Base-by-base conservation (phyloP, 35 echinoderm and acorn worm species). In the Acanthaster planci region DNA sequence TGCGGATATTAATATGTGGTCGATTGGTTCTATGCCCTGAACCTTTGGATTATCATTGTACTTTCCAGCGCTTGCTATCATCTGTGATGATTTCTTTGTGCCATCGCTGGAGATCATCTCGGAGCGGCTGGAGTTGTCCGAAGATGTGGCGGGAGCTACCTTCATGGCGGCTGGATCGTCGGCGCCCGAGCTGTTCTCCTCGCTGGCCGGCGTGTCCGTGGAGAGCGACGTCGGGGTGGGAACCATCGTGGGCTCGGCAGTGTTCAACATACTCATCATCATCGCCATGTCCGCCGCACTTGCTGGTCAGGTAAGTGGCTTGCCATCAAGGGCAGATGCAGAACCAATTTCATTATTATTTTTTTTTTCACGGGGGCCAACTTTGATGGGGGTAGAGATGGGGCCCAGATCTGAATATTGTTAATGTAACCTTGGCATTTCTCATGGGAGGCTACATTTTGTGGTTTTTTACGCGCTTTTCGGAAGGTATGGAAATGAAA, bases 51-150 rank as follows among this genome's bases (percentile, higher is more conserved):
- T 47, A 47, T 6, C 12, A 47, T 79, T 75, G 52, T 53, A 82
- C 6, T 59, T 67, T 76, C 8, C 82, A 97, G 95, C 91, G 26
- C 26, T 99, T 14, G 96, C 96, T 76, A 94, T 99, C 36, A 90
- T 99, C 38, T 99, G 96, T 67, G 96, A 99, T 85, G 96, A 99
- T 52, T 99, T 99, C 96, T 99, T 99, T 77, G 96, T 99, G 31
- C 92, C 96, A 56, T 99, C 96, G 18, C 55, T 99, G 83, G 96
- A 99, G 76, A 92, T 78, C 77, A 99, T 99, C 79, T 99, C 96
- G 22, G 96, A 99, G 89, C 81, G 88, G 67, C 82, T 99, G 19
- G 82, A 91, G 21, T 82, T 99, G 15, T 99, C 96, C 7, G 96
- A 99, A 40, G 96, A 99, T 77, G 96, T 99, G 38, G 96, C 96